Evolutionary conservation across 2,888 invertebrate genomes (phyloP).

Genomic region (Campoplex nolae): DNA sequence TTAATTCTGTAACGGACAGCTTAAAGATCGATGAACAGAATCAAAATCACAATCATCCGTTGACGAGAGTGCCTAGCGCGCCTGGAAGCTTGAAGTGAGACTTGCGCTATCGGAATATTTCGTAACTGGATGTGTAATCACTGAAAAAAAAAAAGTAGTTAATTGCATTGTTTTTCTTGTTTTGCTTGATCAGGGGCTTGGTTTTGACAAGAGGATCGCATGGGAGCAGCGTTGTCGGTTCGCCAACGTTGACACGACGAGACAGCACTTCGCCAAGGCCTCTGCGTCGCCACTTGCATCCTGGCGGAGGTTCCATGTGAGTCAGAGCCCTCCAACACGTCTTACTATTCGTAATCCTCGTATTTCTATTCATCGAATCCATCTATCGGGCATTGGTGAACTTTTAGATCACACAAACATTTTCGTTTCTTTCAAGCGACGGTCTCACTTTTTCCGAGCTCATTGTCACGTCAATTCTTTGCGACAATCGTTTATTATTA

Average conservation of each 20-base stretch:
- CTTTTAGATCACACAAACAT: neutral
- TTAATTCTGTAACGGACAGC: conserved; percentile 78
- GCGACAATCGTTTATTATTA: neutral
- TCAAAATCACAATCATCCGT: conserved; percentile 84
- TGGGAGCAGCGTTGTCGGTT: conserved; percentile 77
- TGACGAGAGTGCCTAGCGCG: conserved; percentile 90
- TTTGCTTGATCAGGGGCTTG: conserved; percentile 77
- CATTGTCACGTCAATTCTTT: neutral
- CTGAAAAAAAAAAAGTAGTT: neutral
- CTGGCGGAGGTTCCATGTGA: conserved; percentile 84
- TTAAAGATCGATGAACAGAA: conserved; percentile 80
- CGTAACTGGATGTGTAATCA: neutral
- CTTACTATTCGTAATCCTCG: conserved; percentile 79
- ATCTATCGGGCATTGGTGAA: conserved; percentile 77
- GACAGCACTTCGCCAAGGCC: conserved; percentile 83
- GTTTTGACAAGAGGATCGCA: conserved; percentile 82
- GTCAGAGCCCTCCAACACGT: conserved; percentile 82
- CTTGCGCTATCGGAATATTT: neutral
- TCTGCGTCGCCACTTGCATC: conserved; percentile 81
- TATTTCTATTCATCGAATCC: conserved; percentile 79
- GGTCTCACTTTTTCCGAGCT: neutral
- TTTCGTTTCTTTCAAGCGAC: neutral
- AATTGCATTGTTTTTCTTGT: neutral
- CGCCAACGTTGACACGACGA: conserved; percentile 82
- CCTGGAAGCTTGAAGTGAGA: conserved; percentile 91